phyloP scores from a whole-genome alignment of 2,888 invertebrate genomes.

The Thelaira solivaga region DNA sequence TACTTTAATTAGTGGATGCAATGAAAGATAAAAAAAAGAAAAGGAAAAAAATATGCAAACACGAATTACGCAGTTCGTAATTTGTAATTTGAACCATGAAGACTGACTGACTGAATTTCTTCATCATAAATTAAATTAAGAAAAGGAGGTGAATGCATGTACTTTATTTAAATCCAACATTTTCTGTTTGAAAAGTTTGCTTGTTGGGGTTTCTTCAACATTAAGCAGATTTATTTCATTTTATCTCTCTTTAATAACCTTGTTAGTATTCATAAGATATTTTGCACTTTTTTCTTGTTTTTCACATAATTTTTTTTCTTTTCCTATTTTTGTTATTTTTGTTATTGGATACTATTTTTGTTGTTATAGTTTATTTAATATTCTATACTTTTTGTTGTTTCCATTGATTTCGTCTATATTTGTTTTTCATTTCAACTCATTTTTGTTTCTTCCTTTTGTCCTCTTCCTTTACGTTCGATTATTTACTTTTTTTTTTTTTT shows the following conservation, averaged over 20 bases:
- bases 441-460: constrained; percentile 69
- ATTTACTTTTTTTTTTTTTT: too few species aligned
- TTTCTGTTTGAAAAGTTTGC: background rate
- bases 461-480: constrained; percentile 57
- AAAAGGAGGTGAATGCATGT: background rate
- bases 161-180: background rate
- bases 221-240: constrained; percentile 32
- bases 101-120: too few species aligned
- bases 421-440: constrained; percentile 56
- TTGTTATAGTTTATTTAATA: constrained; percentile 43
- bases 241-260: constrained; percentile 42
- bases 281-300: constrained; percentile 48
- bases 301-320: constrained; percentile 50
- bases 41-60: too few species aligned
- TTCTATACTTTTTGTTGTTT: constrained; percentile 31
- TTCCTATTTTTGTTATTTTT: background rate
- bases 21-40: too few species aligned
- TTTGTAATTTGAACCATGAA: too few species aligned
- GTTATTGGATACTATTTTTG: background rate
- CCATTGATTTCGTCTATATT: constrained; percentile 44
- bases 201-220: background rate
- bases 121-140: too few species aligned
- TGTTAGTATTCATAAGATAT: constrained; percentile 59
- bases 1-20: too few species aligned
- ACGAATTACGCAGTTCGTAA: too few species aligned